Evolutionary conservation across 1,140 invertebrate genomes (phyloP).

Genomic region (Dufourea novaeangliae): DNA sequence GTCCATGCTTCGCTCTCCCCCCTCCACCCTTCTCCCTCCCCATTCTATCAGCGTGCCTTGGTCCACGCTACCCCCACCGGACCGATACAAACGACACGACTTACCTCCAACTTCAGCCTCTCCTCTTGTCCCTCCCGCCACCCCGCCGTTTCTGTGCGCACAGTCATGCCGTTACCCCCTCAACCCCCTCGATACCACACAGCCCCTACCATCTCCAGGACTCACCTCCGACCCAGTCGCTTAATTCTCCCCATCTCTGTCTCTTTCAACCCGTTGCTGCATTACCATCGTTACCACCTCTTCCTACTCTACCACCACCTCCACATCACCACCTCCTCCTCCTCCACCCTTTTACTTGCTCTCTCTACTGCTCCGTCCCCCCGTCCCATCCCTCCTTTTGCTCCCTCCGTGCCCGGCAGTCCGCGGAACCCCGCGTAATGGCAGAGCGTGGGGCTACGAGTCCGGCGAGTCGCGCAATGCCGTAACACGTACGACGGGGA

Average conservation of each 20-base stretch:
- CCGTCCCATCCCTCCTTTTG: constrained; percentile 36
- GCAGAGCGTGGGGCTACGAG: constrained; percentile 42
- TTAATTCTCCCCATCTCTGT: constrained; percentile 62
- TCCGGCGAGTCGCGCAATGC: constrained; percentile 77
- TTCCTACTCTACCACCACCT: constrained; percentile 67
- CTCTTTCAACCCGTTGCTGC: constrained; percentile 52
- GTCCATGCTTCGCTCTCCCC: constrained; percentile 75
- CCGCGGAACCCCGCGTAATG: constrained; percentile 46
- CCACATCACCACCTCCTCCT: constrained; percentile 69
- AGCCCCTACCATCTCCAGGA: constrained; percentile 75
- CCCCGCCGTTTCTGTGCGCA: constrained; percentile 42
- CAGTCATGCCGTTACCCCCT: constrained; percentile 68
- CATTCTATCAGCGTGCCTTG: constrained; percentile 68
- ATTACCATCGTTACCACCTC: constrained; percentile 77
- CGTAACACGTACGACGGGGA: constrained; percentile 78
- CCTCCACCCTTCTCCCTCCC: constrained; percentile 69
- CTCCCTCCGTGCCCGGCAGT: background rate
- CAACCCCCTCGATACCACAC: constrained; percentile 63
- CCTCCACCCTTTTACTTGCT: constrained; percentile 33
- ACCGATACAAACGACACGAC: constrained; percentile 78
- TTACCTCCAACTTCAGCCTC: constrained; percentile 75
- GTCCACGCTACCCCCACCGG: constrained; percentile 78
- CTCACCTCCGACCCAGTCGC: constrained; percentile 66
- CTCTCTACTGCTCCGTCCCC: constrained; percentile 65
- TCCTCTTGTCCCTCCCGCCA: constrained; percentile 71